Base-by-base conservation (phyloP, 2,113 vertebrate genomes). In the Triplophysa tibetana region DNA sequence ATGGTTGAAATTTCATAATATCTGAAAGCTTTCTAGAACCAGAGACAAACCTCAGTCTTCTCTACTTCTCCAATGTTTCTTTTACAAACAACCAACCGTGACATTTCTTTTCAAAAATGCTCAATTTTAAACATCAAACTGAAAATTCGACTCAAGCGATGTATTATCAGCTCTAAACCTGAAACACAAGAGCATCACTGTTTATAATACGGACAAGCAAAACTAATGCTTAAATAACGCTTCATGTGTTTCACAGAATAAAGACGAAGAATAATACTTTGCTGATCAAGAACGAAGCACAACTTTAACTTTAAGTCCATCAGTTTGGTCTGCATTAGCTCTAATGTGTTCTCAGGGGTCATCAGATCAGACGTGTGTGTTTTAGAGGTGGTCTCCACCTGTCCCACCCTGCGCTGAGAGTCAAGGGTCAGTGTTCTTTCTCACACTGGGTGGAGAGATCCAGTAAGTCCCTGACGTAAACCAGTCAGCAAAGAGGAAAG, bases 401-500 rank as follows among this genome's bases (percentile, higher is more conserved):
- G 72, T 73, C 54, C 70, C 12, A 54, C 19, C 29, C 70, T 62
- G 70, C 38, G 26, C 69, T 54, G 54, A 2, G 54, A 38, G 73
- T 75, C 60, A 74, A 54, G 8, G 70, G 56, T 19, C n/a, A 29
- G 19, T 2, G 29, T 74, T 23, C 2, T 21, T 63, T 75, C 73
- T 63, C 73, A 65, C 26, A 9, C 38, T 64, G 74, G 74, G 74
- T 76, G 74, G 45, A 50, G 58, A 50, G 43, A 23, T 10, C 38
- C 52, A 72, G 38, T 17, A 16, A 52, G 23, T n/a, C 14, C 12
- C 70, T 81, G 75, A 87, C 70, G 75, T 50, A 82, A 72, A 17
- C 14, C 17, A 24, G 76, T 67, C 83, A 48, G 12, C 78, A 82
- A 48, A 75, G 70, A 85, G 78, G 87, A 91, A 89, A 90, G 84